Conservation (phyloP, 2,797 vertebrate species). For the Podargus strigoides region DNA sequence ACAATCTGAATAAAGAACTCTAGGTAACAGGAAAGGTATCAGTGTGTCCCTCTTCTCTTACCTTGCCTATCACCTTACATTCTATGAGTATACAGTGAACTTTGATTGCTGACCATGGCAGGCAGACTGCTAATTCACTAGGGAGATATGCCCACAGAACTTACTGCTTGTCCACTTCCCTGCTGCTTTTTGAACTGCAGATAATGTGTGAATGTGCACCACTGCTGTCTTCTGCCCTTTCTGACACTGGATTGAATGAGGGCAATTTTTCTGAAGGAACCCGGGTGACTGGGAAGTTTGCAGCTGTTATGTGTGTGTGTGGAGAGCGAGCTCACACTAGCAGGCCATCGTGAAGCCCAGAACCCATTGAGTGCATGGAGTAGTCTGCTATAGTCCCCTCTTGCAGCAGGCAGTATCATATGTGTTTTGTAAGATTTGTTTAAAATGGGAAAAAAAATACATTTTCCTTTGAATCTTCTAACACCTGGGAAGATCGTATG, state of each 20-base stretch:
- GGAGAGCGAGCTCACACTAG: not conserved
- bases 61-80: not conserved
- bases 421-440: not conserved
- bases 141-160: not conserved
- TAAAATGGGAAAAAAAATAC: not conserved
- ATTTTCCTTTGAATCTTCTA: not conserved
- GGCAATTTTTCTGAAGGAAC: not conserved
- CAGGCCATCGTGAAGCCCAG: not conserved
- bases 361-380: not conserved
- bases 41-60: not conserved
- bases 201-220: not conserved
- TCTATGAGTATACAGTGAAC: not conserved
- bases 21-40: not conserved
- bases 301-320: not conserved
- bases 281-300: not conserved
- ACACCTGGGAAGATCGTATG: not conserved
- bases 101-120: not conserved
- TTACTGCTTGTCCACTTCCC: not conserved
- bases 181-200: not conserved
- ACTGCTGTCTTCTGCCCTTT: not conserved
- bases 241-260: not conserved
- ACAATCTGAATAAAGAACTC: not conserved
- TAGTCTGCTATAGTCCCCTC: not conserved
- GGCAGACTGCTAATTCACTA: not conserved
- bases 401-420: not conserved